These are phyloP conservation scores for Glandiceps talaboti DNA, from an alignment of 53 echinoderm and acorn worm genomes.

Conservation along the genomic window DNA sequence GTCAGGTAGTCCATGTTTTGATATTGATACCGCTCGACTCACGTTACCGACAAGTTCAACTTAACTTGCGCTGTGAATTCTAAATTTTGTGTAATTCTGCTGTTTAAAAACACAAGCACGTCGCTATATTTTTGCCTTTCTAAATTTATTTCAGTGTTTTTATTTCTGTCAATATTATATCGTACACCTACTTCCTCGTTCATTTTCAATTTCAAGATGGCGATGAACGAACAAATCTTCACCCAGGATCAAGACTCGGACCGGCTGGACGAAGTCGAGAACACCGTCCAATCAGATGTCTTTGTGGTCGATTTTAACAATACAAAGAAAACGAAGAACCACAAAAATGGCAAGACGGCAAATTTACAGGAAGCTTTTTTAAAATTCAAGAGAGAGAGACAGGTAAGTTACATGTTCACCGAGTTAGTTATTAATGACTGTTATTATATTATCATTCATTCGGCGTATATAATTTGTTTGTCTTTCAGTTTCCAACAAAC, in stretches of 20 bases:
- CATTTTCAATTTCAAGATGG: background rate
- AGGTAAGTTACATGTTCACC: slow-evolving; percentile 11
- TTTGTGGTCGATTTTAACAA: background rate
- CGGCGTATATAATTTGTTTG: too few species aligned
- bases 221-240: background rate
- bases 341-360: background rate
- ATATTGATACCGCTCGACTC: too few species aligned
- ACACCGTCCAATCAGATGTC: background rate
- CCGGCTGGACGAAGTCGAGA: too few species aligned
- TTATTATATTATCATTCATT: too few species aligned
- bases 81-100: too few species aligned
- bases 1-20: too few species aligned
- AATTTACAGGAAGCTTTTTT: slow-evolving; percentile 33
- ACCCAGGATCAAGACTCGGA: background rate
- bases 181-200: background rate
- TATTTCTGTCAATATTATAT: background rate
- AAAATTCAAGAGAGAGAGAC: slow-evolving; percentile 30
- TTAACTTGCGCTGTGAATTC: too few species aligned
- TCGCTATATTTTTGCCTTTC: background rate
- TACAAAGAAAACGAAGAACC: background rate
- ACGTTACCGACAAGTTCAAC: too few species aligned
- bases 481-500: too few species aligned
- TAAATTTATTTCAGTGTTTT: background rate
- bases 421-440: too few species aligned
- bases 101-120: too few species aligned